Evolutionary conservation across 2,888 invertebrate genomes (phyloP).

Genomic region (Lissonota sp.): DNA sequence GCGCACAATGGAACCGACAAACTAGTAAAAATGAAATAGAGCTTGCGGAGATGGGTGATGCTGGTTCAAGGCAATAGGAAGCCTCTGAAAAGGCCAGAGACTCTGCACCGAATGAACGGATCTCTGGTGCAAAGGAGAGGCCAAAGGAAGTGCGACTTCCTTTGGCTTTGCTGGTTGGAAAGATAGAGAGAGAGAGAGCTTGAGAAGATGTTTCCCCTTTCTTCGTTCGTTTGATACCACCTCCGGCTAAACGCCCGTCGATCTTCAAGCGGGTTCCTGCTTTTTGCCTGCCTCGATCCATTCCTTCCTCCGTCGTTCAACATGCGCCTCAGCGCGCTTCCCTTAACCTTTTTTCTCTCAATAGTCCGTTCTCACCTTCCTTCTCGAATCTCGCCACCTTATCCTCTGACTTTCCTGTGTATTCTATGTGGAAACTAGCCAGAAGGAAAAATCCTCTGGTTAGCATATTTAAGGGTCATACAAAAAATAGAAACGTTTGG

Average conservation of each 20-base stretch:
- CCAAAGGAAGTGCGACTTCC: constrained; percentile 55
- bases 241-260: constrained; percentile 45
- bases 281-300: not conserved
- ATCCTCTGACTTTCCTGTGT: constrained; percentile 5
- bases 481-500: too few relatives aligned
- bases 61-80: constrained; percentile 10
- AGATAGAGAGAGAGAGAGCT: constrained; percentile 16
- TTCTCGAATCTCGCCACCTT: not conserved
- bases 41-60: not conserved
- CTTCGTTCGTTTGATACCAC: constrained; percentile 59
- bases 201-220: constrained; percentile 23
- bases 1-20: constrained; percentile 30
- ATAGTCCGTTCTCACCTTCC: not conserved
- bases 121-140: constrained; percentile 24
- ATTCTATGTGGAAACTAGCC: too few relatives aligned
- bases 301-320: constrained; percentile 27
- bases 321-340: constrained; percentile 22
- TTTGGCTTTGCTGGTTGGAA: constrained; percentile 10
- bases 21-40: constrained; percentile 23
- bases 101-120: constrained; percentile 11
- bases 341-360: constrained; percentile 7
- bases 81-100: constrained; percentile 34
- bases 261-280: constrained; percentile 23
- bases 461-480: too few relatives aligned
- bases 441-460: too few relatives aligned